Percentiles rank a stretch among this genome's conserved stretches.
phyloP scores from a whole-genome alignment of 2,113 vertebrate species.

The Camelus bactrianus region DNA sequence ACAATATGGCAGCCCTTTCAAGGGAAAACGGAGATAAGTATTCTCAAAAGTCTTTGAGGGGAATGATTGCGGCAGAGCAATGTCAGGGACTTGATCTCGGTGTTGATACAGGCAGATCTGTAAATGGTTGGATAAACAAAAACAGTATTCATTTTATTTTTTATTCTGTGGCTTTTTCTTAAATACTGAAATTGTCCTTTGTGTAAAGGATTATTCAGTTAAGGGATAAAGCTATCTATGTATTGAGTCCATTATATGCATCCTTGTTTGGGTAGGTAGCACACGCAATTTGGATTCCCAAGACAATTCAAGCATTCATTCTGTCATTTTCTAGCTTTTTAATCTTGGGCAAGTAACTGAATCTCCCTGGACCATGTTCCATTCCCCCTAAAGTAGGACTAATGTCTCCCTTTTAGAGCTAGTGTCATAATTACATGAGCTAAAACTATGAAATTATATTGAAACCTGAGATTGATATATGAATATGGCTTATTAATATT shows the following conservation, averaged over 20 bases:
- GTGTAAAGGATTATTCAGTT: not conserved
- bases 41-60: not conserved
- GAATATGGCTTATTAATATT: not conserved
- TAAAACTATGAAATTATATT: not conserved
- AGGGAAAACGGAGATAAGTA: not conserved
- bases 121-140: not conserved
- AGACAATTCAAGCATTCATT: not conserved
- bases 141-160: not conserved
- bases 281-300: not conserved
- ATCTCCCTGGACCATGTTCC: not conserved
- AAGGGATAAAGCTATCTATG: not conserved
- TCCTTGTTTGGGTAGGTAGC: not conserved
- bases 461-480: not conserved
- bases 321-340: not conserved
- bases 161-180: not conserved
- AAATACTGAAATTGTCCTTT: not conserved
- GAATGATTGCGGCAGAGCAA: not conserved
- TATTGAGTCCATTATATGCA: not conserved
- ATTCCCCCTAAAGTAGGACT: not conserved
- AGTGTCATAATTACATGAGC: not conserved
- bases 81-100: not conserved
- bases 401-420: not conserved
- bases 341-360: not conserved
- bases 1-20: constrained; percentile 23
- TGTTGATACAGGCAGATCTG: not conserved